These are phyloP conservation scores for Osmerus mordax DNA, from an alignment of 2,113 vertebrate genomes.

Conservation along the genomic window DNA sequence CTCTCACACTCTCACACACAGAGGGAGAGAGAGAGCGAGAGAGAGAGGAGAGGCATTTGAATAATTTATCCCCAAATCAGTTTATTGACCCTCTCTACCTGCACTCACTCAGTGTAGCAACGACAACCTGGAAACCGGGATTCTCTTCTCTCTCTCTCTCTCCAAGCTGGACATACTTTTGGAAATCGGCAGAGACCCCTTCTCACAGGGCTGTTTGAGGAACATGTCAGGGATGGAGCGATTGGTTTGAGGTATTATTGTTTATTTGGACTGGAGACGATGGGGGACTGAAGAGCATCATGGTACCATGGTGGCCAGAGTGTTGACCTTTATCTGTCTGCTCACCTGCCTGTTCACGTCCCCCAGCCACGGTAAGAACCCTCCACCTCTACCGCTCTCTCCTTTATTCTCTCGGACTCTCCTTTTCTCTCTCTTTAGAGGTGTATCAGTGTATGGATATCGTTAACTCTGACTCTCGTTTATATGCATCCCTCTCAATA, in stretches of 20 bases:
- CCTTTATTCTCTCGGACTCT: background rate
- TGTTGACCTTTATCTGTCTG: background rate
- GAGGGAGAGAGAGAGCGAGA: background rate
- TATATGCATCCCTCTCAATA: background rate
- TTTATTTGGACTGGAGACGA: background rate
- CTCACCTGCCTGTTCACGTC: background rate
- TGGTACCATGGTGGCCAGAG: conserved; percentile 6
- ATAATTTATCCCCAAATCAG: conserved; percentile 1
- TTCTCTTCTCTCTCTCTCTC: background rate
- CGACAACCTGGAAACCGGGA: too few relatives aligned
- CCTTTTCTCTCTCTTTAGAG: background rate
- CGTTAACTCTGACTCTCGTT: background rate
- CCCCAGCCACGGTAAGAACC: background rate
- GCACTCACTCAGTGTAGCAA: background rate
- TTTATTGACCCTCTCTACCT: background rate
- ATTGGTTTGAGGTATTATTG: background rate
- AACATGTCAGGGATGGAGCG: background rate
- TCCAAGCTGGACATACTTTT: background rate
- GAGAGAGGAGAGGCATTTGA: background rate
- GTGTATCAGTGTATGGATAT: background rate
- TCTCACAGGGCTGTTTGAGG: background rate
- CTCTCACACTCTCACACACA: background rate
- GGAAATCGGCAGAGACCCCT: too few relatives aligned
- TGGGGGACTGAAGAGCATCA: background rate
- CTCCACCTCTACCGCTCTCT: background rate